Base-by-base conservation (phyloP, 2,888 invertebrate species). In the Nycteola revayana region DNA sequence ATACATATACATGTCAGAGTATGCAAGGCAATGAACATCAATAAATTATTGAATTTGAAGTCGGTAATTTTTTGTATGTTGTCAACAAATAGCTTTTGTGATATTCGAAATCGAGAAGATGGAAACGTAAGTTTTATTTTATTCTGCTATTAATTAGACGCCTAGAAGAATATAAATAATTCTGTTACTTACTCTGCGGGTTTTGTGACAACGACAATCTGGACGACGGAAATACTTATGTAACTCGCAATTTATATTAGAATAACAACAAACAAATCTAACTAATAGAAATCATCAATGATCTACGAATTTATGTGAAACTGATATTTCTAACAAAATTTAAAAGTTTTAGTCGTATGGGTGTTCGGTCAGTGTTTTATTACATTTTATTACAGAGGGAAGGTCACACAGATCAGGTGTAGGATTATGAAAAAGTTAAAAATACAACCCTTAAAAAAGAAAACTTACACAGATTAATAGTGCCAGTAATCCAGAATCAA, bases 341-440 rank as follows among this genome's bases (percentile, higher is more conserved):
- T 5, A 5, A 18, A 18, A 18, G 3, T 18, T 18, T 18, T 3
- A 18, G 18, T 18, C 18, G 18, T 5, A 18, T 18, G 18, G 6
- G 18, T 5, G 18, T 18, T 18, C 18, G 6, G 3, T 18, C 18
- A 5, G 18, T 18, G 3, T 5, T 25, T 9, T 32, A 18, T 24
- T 24, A 18, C 18, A 25, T 25, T 7, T 25, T 26, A 20, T 32
- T 32, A 25, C 32, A 32, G 32, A 32, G 3, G 3, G 17, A 28
- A 28, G 28, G 28, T 9, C 18, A 28, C 28, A 3, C 26, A 22
- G 31, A 36, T 31, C 25, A 30, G 25, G 25, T 36, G 22, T 14
- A 14, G 17, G 25, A 30, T 20, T 30, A 36, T 25, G 36, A 36
- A 22, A 36, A 36, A 8, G 9, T 30, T 14, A 36, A 36, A 31